phyloP scores from a whole-genome alignment of 1,140 invertebrate species.

The Coptotermes formosanus region DNA sequence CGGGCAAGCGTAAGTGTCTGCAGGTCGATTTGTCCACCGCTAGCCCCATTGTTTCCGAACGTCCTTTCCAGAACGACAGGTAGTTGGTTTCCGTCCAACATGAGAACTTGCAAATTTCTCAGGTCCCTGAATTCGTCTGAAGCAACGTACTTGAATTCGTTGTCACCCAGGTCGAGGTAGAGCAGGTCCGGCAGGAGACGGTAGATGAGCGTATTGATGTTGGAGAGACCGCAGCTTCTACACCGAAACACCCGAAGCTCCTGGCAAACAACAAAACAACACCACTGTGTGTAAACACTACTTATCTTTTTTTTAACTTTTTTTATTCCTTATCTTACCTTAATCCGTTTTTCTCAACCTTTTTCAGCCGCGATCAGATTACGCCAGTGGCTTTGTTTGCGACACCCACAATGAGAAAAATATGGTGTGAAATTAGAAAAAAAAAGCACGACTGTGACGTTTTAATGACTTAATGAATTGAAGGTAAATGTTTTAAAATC shows the following conservation, averaged over 20 bases:
- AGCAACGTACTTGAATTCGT: conserved; percentile 73
- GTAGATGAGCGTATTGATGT: conserved; percentile 75
- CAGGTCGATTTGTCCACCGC: conserved; percentile 44
- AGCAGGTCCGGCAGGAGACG: conserved; percentile 65
- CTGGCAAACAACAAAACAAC: conserved; percentile 45
- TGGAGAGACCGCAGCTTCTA: conserved; percentile 63
- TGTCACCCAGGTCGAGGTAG: conserved; percentile 72
- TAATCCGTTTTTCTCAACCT: no score
- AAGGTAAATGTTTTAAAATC: no score
- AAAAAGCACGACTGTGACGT: no score
- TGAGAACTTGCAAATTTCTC: conserved; percentile 63
- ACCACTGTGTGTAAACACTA: no score
- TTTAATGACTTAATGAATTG: no score
- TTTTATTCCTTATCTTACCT: no score
- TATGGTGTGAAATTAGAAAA: no score
- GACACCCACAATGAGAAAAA: no score
- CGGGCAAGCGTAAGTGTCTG: conserved; percentile 58
- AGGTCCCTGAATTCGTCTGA: conserved; percentile 71
- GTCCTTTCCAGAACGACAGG: conserved; percentile 71
- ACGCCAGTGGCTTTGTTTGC: no score
- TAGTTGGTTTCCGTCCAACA: conserved; percentile 73
- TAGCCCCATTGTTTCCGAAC: conserved; percentile 52
- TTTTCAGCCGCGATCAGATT: no score
- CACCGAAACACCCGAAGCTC: conserved; percentile 67
- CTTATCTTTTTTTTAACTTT: no score